phyloP scores from a whole-genome alignment of 2,797 vertebrate species.

The Bovichtus variegatus region DNA sequence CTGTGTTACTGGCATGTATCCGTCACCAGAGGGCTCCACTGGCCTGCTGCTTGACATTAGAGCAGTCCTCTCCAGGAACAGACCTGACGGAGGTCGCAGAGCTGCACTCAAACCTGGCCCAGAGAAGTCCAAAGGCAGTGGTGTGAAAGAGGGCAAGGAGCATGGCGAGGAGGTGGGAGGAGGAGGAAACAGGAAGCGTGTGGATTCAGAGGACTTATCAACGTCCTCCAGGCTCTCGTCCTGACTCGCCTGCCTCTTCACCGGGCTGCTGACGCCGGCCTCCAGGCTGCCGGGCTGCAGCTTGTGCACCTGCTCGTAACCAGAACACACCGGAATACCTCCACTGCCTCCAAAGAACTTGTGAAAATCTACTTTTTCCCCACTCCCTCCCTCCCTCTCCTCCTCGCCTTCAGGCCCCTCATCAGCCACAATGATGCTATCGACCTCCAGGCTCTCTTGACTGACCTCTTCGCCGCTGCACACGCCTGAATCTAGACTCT shows the following conservation, averaged over 20 bases:
- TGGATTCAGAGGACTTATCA: conserved; percentile 16
- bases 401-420: not conserved
- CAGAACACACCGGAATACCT: conserved; percentile 57
- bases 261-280: conserved; percentile 51
- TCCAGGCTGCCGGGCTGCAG: conserved; percentile 54
- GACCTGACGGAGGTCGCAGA: not conserved
- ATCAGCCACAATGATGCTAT: conserved; percentile 10
- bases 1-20: conserved; percentile 72
- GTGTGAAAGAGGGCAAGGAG: not conserved
- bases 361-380: not conserved
- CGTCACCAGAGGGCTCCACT: conserved; percentile 68
- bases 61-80: not conserved
- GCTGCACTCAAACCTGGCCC: not conserved
- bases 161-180: not conserved
- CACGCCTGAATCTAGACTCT: conserved; percentile 63
- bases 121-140: not conserved
- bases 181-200: conserved; percentile 30
- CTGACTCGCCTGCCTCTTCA: conserved; percentile 61
- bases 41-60: conserved; percentile 8
- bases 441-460: conserved; percentile 57
- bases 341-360: conserved; percentile 25
- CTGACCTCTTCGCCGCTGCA: conserved; percentile 55
- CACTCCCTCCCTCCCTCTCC: not conserved
- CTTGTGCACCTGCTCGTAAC: conserved; percentile 53
- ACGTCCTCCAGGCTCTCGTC: conserved; percentile 56